A percentile compares a stretch with the other conserved stretches of the same genome.
phyloP scores from a whole-genome alignment of 2,113 vertebrate genomes.

The Gila orcuttii region DNA sequence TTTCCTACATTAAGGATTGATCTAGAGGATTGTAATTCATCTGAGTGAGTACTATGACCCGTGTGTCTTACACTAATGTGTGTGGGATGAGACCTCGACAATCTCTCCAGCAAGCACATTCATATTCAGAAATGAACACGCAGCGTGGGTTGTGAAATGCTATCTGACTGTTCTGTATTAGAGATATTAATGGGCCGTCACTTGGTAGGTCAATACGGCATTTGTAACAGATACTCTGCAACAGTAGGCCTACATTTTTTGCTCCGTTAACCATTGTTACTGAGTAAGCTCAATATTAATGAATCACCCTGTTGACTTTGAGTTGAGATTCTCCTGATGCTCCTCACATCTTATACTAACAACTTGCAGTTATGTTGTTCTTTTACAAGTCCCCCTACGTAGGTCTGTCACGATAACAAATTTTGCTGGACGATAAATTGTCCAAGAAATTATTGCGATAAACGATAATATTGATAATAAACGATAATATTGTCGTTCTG shows the following conservation, averaged over 20 bases:
- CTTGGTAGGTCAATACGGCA: not conserved
- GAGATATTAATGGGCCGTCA: not conserved
- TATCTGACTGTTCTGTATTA: not conserved
- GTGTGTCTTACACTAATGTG: not conserved
- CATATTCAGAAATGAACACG: constrained; percentile 4
- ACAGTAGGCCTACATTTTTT: not conserved
- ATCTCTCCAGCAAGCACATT: not conserved
- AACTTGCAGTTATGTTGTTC: not conserved
- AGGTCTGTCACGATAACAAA: too few relatives aligned
- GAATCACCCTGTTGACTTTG: not conserved
- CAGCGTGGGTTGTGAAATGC: not conserved
- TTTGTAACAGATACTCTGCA: not conserved
- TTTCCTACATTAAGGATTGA: too few relatives aligned
- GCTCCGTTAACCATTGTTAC: not conserved
- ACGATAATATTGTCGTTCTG: too few relatives aligned
- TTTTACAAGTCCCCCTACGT: too few relatives aligned
- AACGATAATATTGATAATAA: too few relatives aligned
- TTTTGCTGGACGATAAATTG: too few relatives aligned
- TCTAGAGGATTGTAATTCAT: not conserved
- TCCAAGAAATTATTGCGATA: too few relatives aligned
- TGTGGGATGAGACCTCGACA: constrained; percentile 1
- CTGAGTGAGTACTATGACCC: not conserved
- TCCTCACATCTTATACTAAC: not conserved
- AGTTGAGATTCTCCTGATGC: not conserved
- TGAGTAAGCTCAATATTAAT: not conserved